Conservation (phyloP, 2,888 invertebrate genomes). For the Deilephila porcellus region DNA sequence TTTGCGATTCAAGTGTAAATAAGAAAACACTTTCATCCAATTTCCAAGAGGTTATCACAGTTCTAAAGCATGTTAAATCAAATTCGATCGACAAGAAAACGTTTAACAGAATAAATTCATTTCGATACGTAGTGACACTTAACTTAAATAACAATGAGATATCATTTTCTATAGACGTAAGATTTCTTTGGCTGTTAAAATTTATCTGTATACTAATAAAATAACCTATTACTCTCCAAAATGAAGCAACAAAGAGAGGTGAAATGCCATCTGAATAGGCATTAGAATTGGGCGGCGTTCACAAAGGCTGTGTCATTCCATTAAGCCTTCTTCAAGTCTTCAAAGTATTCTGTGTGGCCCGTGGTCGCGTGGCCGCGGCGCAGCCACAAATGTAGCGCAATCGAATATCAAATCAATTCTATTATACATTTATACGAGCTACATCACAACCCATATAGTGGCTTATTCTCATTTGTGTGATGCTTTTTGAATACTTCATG, state of each 20-base stretch:
- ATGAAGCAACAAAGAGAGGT: slow-evolving; percentile 83
- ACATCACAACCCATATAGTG: slow-evolving; percentile 43
- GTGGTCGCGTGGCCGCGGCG: slow-evolving; percentile 73
- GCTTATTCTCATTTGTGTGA: slow-evolving; percentile 53
- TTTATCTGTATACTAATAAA: slow-evolving; percentile 80
- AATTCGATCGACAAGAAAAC: slow-evolving; percentile 55
- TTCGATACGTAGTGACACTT: slow-evolving; percentile 37
- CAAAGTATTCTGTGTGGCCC: slow-evolving; percentile 78
- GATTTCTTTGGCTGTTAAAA: slow-evolving; percentile 75
- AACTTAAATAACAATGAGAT: slow-evolving; percentile 50
- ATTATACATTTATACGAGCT: slow-evolving; percentile 65
- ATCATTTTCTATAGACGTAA: slow-evolving; percentile 62
- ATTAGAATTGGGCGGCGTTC: slow-evolving; percentile 83
- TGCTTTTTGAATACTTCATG: slow-evolving; percentile 38
- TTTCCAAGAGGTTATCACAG: slow-evolving; percentile 50
- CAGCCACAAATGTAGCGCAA: slow-evolving; percentile 64
- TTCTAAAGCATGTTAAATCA: slow-evolving; percentile 52
- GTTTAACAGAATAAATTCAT: slow-evolving; percentile 51
- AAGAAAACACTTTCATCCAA: slow-evolving; percentile 38
- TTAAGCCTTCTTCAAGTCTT: slow-evolving; percentile 83
- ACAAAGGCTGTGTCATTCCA: slow-evolving; percentile 84
- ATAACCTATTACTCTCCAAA: slow-evolving; percentile 82
- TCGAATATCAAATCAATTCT: slow-evolving; percentile 81
- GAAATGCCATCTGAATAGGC: slow-evolving; percentile 85
- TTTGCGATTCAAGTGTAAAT: slow-evolving; percentile 27